A percentile compares a stretch with the other conserved stretches of the same genome.
These are phyloP conservation scores for Falco naumanni DNA, from an alignment of 2,797 vertebrate genomes.

Conservation along the genomic window DNA sequence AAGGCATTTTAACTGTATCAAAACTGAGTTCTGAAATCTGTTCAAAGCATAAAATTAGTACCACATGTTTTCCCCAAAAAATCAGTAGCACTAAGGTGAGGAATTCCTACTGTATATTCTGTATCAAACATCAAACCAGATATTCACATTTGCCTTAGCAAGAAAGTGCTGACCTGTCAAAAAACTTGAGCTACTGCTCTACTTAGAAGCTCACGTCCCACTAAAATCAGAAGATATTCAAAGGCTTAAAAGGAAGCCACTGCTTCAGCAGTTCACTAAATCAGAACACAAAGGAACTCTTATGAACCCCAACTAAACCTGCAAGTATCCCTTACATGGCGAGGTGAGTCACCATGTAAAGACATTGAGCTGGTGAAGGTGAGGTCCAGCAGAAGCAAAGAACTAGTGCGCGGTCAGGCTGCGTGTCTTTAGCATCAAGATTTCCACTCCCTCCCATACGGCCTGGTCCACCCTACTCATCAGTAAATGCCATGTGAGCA, in stretches of 20 bases:
- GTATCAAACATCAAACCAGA: background rate
- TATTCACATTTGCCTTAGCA: background rate
- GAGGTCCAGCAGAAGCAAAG: background rate
- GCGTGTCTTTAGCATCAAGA: background rate
- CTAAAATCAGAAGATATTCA: background rate
- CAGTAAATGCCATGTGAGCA: background rate
- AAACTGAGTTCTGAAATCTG: background rate
- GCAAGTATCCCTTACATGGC: background rate
- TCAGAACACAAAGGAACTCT: background rate
- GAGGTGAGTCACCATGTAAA: background rate
- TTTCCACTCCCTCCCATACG: background rate
- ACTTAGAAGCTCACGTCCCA: background rate
- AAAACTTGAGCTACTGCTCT: background rate
- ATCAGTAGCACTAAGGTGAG: background rate
- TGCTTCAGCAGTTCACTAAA: background rate
- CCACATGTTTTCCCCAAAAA: fast-evolving
- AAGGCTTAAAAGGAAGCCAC: background rate
- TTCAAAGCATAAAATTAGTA: background rate
- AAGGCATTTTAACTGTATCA: background rate
- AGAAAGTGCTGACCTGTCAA: background rate
- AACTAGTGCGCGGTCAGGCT: background rate
- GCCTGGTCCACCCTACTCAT: background rate
- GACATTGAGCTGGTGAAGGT: background rate
- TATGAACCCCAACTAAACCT: background rate
- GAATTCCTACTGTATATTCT: background rate